phyloP scores from a whole-genome alignment of 1,140 invertebrate genomes.

The Reticulitermes speratus region DNA sequence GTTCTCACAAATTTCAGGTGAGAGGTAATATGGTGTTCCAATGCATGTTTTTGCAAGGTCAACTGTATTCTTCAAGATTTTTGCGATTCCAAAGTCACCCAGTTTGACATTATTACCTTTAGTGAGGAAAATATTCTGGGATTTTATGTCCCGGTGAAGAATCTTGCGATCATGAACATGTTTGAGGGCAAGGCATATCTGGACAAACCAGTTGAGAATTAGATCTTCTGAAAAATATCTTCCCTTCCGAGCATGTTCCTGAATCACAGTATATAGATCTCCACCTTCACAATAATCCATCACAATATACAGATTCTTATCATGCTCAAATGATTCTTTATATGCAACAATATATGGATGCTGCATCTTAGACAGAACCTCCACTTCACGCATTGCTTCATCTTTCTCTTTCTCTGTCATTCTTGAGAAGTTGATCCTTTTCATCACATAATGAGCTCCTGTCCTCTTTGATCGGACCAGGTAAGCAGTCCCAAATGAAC shows the following conservation, averaged over 20 bases:
- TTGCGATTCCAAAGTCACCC: conserved; percentile 78
- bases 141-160: conserved; percentile 74
- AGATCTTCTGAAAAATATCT: not conserved
- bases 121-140: conserved; percentile 72
- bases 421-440: conserved; percentile 17
- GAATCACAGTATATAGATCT: conserved; percentile 71
- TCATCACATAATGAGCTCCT: not conserved
- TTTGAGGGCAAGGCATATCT: conserved; percentile 70
- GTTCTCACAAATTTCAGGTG: conserved; percentile 79
- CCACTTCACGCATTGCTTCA: conserved; percentile 54
- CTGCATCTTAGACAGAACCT: conserved; percentile 69
- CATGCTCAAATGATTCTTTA: conserved; percentile 70
- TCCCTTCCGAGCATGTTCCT: conserved; percentile 46
- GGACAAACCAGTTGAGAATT: conserved; percentile 49
- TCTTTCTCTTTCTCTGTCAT: conserved; percentile 53
- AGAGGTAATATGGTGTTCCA: conserved; percentile 83
- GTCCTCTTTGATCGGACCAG: not conserved
- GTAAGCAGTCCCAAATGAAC: conserved; percentile 14
- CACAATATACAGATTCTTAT: conserved; percentile 71
- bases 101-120: conserved; percentile 65
- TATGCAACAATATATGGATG: conserved; percentile 84
- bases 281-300: conserved; percentile 85
- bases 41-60: conserved; percentile 62
- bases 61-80: conserved; percentile 51
- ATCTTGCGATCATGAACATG: conserved; percentile 71